Conservation (phyloP, 2,113 vertebrate species). For the Falco punctatus region DNA sequence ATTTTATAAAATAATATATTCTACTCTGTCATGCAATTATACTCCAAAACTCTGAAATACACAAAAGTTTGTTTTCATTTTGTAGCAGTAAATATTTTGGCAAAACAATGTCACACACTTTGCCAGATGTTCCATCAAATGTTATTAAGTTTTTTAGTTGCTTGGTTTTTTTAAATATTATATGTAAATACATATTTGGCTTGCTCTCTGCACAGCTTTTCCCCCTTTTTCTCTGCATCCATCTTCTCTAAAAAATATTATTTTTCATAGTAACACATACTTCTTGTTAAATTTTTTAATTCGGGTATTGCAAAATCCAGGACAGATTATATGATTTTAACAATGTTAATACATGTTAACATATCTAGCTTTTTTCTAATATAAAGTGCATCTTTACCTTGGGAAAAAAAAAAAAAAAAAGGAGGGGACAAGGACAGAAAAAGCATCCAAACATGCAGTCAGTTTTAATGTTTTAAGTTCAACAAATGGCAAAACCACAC, state of each 20-base stretch:
- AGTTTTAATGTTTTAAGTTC: not conserved
- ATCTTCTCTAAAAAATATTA: not conserved
- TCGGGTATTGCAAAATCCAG: not conserved
- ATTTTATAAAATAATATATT: not conserved
- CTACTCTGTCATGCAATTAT: not conserved
- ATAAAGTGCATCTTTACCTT: not conserved
- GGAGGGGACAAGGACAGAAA: no score
- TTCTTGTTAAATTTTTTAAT: not conserved
- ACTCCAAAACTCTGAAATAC: not conserved
- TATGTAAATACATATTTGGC: not conserved
- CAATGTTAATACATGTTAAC: not conserved
- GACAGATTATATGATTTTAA: not conserved
- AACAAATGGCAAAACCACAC: not conserved
- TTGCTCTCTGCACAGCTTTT: not conserved
- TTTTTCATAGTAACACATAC: not conserved
- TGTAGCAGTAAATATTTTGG: not conserved
- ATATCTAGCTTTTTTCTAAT: not conserved
- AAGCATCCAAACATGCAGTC: not conserved
- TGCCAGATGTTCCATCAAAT: conserved; percentile 19
- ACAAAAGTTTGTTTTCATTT: not conserved
- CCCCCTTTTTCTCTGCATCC: not conserved
- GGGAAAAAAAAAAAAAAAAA: not conserved
- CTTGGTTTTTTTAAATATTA: not conserved
- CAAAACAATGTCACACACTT: not conserved
- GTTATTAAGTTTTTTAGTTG: not conserved